These are phyloP conservation scores for Lindbergichthys nudifrons DNA, from an alignment of 2,797 vertebrate genomes.

Conservation along the genomic window DNA sequence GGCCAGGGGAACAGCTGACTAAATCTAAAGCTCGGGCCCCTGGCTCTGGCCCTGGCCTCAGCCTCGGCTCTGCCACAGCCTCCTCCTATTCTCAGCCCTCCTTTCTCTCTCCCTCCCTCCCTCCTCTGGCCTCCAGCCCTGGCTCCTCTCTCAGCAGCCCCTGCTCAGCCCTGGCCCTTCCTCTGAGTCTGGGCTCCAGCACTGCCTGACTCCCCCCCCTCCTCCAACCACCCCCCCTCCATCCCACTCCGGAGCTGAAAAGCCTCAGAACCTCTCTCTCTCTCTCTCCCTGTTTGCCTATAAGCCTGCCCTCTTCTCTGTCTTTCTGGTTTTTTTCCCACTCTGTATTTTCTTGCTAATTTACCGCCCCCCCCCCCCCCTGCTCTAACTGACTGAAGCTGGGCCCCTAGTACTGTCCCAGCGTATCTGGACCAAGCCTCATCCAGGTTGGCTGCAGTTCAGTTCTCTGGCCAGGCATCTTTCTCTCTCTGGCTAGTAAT, in stretches of 20 bases:
- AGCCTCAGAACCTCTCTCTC: conserved; percentile 64
- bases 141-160: conserved; percentile 76
- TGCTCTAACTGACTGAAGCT: conserved; percentile 66
- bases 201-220: conserved; percentile 73
- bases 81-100: conserved; percentile 67
- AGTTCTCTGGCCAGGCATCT: conserved; percentile 80
- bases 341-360: conserved; percentile 66
- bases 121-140: conserved; percentile 76
- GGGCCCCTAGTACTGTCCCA: conserved; percentile 76
- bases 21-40: conserved; percentile 80
- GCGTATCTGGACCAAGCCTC: conserved; percentile 78
- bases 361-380: conserved; percentile 49
- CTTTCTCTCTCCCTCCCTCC: conserved; percentile 11
- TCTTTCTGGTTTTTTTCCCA: conserved; percentile 43
- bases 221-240: conserved; percentile 69
- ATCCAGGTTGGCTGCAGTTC: conserved; percentile 77
- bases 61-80: conserved; percentile 67
- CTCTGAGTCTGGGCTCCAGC: conserved; percentile 74
- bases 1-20: conserved; percentile 84
- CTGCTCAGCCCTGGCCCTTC: conserved; percentile 73
- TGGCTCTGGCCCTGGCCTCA: conserved; percentile 67
- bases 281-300: conserved; percentile 52
- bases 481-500: conserved; percentile 70
- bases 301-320: conserved; percentile 55
- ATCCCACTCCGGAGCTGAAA: conserved; percentile 71